Conservation (phyloP, 2,113 vertebrate species). For the Pterocles gutturalis region DNA sequence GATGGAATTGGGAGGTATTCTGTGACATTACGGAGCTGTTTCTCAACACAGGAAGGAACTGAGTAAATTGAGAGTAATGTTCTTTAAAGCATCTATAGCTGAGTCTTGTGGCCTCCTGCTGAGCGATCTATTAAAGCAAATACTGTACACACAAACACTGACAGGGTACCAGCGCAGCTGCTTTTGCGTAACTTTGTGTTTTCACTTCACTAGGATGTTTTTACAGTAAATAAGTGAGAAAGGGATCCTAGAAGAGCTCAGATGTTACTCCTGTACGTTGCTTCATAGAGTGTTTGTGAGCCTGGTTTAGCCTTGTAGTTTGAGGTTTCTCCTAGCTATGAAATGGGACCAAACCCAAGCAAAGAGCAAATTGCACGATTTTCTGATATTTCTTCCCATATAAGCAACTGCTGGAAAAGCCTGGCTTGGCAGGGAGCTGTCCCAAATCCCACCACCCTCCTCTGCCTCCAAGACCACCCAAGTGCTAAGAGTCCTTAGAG, state of each 20-base stretch:
- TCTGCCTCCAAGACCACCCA: fast-evolving
- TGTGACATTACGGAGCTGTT: neutral
- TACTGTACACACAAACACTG: neutral
- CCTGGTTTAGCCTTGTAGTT: neutral
- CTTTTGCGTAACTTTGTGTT: neutral
- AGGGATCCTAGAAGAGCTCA: neutral
- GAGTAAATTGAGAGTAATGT: neutral
- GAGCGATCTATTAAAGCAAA: neutral
- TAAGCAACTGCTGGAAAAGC: neutral
- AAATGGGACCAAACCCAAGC: neutral
- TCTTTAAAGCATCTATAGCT: neutral
- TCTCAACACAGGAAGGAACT: neutral
- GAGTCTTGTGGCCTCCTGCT: neutral
- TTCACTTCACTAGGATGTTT: neutral
- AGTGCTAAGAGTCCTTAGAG: neutral
- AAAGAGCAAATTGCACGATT: neutral
- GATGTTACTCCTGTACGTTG: neutral
- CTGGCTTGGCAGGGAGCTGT: neutral
- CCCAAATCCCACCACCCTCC: neutral
- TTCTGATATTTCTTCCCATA: neutral
- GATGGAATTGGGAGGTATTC: neutral
- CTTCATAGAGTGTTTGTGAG: neutral
- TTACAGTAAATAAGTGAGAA: neutral
- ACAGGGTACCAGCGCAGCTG: neutral
- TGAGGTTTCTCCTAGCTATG: neutral